Evolutionary conservation across 2,797 vertebrate species (phyloP).

Genomic region (Periparus ater): DNA sequence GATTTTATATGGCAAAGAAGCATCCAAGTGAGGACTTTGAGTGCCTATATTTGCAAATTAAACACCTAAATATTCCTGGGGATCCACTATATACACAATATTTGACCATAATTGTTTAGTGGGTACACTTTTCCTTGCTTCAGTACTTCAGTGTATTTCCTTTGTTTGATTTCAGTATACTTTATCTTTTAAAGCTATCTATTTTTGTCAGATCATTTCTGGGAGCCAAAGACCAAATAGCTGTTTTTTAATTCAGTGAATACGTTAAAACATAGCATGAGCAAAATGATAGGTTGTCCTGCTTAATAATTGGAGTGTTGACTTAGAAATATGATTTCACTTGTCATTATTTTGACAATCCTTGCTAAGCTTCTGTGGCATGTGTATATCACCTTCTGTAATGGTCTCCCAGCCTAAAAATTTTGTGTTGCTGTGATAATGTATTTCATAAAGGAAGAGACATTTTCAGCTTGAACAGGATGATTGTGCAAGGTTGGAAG

Average conservation of each 20-base stretch:
- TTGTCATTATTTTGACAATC: background rate
- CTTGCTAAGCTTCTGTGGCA: background rate
- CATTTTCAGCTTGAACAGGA: background rate
- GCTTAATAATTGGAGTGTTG: background rate
- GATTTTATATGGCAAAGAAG: background rate
- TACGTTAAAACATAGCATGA: background rate
- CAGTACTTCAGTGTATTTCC: background rate
- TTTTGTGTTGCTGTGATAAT: background rate
- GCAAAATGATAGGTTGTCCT: background rate
- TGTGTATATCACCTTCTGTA: background rate
- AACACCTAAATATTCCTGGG: background rate
- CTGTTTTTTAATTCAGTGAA: background rate
- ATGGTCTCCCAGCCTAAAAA: background rate
- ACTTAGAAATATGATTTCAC: background rate
- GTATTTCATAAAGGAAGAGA: background rate
- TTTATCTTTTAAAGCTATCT: background rate
- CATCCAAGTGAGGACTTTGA: background rate
- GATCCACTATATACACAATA: background rate
- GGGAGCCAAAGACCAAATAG: background rate
- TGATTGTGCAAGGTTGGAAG: background rate
- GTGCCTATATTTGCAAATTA: background rate
- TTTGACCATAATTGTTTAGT: background rate
- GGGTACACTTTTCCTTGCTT: background rate
- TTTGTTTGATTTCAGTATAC: background rate
- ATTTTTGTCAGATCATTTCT: background rate